A percentile compares a stretch with the other conserved stretches of the same genome.
Evolutionary conservation across 2,113 vertebrate genomes (phyloP).

Genomic region (Odocoileus virginianus): DNA sequence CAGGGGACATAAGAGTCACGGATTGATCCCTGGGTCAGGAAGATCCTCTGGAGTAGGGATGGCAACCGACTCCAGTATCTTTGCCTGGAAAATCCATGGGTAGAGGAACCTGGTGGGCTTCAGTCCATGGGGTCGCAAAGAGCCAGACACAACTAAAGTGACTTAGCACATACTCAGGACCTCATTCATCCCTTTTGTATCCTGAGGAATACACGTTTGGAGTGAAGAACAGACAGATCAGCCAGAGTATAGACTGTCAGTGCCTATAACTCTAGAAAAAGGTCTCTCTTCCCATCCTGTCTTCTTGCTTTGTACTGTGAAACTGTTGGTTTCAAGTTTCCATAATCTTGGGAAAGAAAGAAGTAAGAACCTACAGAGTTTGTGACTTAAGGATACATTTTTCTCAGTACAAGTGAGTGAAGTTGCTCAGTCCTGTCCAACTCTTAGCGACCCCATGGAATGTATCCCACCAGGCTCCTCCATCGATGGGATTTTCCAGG

Average conservation of each 20-base stretch:
- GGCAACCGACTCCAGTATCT: background rate
- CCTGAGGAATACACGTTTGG: background rate
- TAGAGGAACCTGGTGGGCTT: background rate
- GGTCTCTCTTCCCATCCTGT: background rate
- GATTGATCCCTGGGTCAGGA: background rate
- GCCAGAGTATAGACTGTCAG: background rate
- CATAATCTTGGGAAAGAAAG: background rate
- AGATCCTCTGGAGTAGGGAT: background rate
- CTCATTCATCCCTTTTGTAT: background rate
- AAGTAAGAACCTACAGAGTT: fast-evolving
- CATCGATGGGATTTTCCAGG: background rate
- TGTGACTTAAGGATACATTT: background rate
- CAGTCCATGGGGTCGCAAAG: background rate
- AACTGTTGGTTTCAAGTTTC: background rate
- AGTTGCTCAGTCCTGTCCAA: fast-evolving
- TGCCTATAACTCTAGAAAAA: background rate
- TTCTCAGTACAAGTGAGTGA: background rate
- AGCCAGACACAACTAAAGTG: background rate
- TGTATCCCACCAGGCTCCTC: background rate
- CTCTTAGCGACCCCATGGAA: background rate
- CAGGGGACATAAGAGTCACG: background rate
- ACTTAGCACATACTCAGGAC: background rate
- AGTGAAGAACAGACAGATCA: background rate
- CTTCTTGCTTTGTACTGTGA: background rate
- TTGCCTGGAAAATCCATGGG: background rate